Evolutionary conservation across 2,797 vertebrate genomes (phyloP).

Genomic region (Syngnathus rostellatus): DNA sequence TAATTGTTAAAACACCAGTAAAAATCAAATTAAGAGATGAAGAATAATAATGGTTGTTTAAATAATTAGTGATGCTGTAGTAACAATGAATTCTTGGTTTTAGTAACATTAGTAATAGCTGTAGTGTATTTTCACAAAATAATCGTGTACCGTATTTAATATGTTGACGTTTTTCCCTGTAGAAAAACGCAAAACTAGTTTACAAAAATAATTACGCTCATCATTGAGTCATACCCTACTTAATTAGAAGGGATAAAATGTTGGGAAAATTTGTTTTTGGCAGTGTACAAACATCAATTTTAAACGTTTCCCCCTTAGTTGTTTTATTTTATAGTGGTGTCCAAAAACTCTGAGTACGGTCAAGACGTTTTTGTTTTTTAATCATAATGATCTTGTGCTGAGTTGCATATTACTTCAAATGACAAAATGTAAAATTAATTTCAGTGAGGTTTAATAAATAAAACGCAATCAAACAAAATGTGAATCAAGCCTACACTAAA

Average conservation of each 20-base stretch:
- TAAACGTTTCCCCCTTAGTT: not conserved
- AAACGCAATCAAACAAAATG: not conserved
- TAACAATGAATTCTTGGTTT: too few relatives aligned
- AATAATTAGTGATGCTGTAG: too few relatives aligned
- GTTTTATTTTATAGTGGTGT: not conserved
- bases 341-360: too few relatives aligned
- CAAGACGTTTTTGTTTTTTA: too few relatives aligned
- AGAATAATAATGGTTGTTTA: too few relatives aligned
- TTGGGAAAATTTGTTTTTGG: too few relatives aligned
- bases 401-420: too few relatives aligned
- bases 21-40: too few relatives aligned
- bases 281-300: not conserved
- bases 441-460: not conserved
- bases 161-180: not conserved
- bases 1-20: too few relatives aligned
- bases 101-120: too few relatives aligned
- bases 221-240: not conserved
- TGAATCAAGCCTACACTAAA: not conserved
- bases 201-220: not conserved
- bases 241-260: not conserved
- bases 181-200: not conserved
- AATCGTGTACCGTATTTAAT: not conserved
- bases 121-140: not conserved
- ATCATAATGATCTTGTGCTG: too few relatives aligned
- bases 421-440: not conserved